These are phyloP conservation scores for Sinhomidia bicolor DNA, from an alignment of 2,888 invertebrate genomes.

Conservation along the genomic window DNA sequence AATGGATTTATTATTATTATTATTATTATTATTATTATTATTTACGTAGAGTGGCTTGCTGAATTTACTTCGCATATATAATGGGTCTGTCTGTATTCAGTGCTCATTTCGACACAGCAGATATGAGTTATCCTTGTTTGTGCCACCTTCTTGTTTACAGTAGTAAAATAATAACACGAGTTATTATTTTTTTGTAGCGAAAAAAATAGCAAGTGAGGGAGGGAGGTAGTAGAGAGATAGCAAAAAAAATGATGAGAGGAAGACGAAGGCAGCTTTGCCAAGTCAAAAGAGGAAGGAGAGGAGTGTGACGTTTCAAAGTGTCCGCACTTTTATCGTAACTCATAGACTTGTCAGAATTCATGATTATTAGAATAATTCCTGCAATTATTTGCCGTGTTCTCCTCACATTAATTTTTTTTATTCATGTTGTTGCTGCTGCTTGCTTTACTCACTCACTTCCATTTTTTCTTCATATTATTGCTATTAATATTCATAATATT, in stretches of 20 bases:
- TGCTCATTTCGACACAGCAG: constrained; percentile 46
- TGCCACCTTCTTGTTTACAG: constrained; percentile 65
- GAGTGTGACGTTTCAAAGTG: constrained; percentile 53
- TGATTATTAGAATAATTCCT: constrained; percentile 65
- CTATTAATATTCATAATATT: constrained; percentile 41
- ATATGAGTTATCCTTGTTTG: constrained; percentile 47
- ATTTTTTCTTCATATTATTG: neutral
- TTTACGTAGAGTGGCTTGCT: constrained; percentile 22
- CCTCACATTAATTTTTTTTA: constrained; percentile 9
- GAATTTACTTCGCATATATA: too few relatives aligned
- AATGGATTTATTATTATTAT: constrained; percentile 68
- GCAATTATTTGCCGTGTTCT: constrained; percentile 53
- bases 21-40: constrained; percentile 27
- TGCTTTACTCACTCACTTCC: neutral
- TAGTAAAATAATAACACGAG: constrained; percentile 51
- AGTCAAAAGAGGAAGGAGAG: constrained; percentile 25
- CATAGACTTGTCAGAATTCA: constrained; percentile 64
- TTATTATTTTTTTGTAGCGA: neutral
- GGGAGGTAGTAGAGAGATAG: neutral
- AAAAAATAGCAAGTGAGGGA: constrained; percentile 33
- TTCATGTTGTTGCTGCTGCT: constrained; percentile 4
- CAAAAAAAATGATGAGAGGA: neutral
- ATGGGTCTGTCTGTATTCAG: constrained; percentile 38
- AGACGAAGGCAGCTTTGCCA: neutral
- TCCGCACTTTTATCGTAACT: constrained; percentile 61